These are phyloP conservation scores for Chloroceryle inda DNA, from an alignment of 2,797 vertebrate genomes.

Conservation along the genomic window DNA sequence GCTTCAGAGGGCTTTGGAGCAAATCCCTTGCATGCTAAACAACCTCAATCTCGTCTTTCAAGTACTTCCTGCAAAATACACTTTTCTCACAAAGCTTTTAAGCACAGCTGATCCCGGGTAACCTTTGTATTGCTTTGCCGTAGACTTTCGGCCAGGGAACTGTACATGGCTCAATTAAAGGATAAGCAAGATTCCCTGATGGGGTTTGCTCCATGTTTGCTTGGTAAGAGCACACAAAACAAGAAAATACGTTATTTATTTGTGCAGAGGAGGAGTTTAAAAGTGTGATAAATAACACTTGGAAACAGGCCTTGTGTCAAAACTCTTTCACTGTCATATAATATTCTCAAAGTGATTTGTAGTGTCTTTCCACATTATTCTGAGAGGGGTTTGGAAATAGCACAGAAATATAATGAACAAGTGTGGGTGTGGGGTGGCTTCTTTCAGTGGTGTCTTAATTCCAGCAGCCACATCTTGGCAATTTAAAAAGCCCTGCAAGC, in stretches of 20 bases:
- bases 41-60: slow-evolving; percentile 47
- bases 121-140: not conserved
- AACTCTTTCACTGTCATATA: not conserved
- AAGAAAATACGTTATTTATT: not conserved
- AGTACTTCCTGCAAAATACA: slow-evolving; percentile 50
- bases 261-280: not conserved
- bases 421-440: not conserved
- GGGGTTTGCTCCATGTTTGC: not conserved
- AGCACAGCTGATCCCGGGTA: not conserved
- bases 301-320: not conserved
- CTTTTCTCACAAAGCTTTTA: slow-evolving; percentile 40
- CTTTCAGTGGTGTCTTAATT: not conserved
- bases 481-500: not conserved
- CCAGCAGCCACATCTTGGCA: not conserved
- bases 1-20: slow-evolving; percentile 39
- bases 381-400: not conserved
- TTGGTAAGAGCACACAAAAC: not conserved
- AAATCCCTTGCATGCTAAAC: not conserved
- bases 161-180: not conserved
- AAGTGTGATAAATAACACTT: not conserved
- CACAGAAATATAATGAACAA: not conserved
- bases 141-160: not conserved
- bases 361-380: not conserved
- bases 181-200: not conserved
- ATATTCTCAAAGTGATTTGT: not conserved